A percentile compares a stretch with the other conserved stretches of the same genome.
Evolutionary conservation across 2,888 invertebrate genomes (phyloP).

Genomic region (Acholoe squamosa): DNA sequence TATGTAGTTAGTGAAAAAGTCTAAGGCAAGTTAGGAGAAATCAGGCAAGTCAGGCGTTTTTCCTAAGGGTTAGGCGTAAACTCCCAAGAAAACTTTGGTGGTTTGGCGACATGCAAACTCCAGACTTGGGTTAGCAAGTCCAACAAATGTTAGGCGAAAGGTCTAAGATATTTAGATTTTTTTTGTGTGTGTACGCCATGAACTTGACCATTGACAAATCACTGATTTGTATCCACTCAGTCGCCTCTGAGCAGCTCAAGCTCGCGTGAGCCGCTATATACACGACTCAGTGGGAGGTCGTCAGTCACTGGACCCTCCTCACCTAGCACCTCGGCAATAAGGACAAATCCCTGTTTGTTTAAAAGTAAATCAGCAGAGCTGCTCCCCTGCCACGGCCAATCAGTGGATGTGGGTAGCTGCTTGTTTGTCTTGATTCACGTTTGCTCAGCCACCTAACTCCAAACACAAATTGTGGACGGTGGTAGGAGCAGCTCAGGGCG

Average conservation of each 20-base stretch:
- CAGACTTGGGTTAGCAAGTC: too few species aligned
- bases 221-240: neutral
- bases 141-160: too few species aligned
- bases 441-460: slow-evolving; percentile 15
- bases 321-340: neutral
- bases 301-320: neutral
- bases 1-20: too few species aligned
- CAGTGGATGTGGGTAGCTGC: neutral
- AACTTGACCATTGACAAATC: neutral
- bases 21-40: too few species aligned
- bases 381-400: neutral
- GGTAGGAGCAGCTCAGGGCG: neutral
- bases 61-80: too few species aligned
- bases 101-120: too few species aligned
- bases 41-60: too few species aligned
- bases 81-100: too few species aligned
- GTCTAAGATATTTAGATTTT: too few species aligned
- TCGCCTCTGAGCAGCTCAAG: neutral
- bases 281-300: neutral
- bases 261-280: too few species aligned
- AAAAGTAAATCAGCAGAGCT: slow-evolving; percentile 31
- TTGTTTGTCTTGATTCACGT: slow-evolving; percentile 23
- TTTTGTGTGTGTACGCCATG: too few species aligned
- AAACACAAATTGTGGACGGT: slow-evolving; percentile 4
- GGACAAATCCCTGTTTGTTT: neutral